These are phyloP conservation scores for Pteronura brasiliensis DNA, from an alignment of 2,113 vertebrate species.

Conservation along the genomic window DNA sequence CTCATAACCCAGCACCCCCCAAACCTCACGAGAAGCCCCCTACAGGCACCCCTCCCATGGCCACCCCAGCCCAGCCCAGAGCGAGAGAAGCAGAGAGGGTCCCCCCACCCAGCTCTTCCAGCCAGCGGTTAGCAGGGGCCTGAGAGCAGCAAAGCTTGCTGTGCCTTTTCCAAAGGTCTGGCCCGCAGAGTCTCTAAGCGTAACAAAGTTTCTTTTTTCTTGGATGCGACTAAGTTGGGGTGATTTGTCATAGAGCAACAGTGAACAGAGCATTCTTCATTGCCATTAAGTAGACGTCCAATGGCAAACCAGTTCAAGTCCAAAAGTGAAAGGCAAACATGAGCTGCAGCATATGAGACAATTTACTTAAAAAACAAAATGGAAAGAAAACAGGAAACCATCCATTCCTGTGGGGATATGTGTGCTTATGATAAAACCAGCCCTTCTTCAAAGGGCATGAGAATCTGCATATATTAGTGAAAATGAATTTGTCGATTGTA, in stretches of 20 bases:
- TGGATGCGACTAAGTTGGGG: neutral
- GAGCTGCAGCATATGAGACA: neutral
- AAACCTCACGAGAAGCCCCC: too few species aligned
- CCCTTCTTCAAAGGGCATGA: neutral
- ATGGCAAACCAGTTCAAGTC: neutral
- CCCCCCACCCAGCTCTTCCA: fast-evolving
- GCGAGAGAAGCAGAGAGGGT: neutral
- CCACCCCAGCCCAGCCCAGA: neutral
- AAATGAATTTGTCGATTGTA: neutral
- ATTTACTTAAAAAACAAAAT: neutral
- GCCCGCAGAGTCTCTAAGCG: neutral
- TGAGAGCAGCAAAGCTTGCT: neutral
- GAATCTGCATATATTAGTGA: too few species aligned
- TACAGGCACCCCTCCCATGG: neutral
- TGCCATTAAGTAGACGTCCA: fast-evolving
- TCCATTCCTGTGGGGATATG: neutral
- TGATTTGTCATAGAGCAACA: neutral
- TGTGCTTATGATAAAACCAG: neutral
- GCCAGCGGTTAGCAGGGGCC: neutral
- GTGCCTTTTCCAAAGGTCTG: neutral
- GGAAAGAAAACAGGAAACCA: neutral
- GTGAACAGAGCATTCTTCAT: neutral
- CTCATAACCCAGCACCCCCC: neutral
- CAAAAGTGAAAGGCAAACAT: neutral
- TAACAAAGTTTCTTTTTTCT: neutral